Evolutionary conservation across 1,140 invertebrate genomes (phyloP).

Genomic region (Babylonia areolata): DNA sequence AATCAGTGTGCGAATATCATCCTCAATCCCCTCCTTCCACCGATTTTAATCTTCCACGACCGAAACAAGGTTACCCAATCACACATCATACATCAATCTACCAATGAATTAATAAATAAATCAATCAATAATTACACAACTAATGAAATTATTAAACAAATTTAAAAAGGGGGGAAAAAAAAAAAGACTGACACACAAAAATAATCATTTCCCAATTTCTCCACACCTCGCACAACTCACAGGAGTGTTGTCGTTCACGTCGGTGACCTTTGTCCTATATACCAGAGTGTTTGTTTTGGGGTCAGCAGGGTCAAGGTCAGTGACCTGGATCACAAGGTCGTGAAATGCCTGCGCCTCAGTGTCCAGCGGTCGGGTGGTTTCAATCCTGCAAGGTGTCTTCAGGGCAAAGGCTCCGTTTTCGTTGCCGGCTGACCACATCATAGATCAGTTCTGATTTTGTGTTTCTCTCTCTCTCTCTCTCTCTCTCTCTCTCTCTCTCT

Average conservation of each 20-base stretch:
- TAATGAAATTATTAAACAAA: too few species aligned
- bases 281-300: not conserved
- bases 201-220: not conserved
- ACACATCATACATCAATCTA: too few species aligned
- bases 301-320: slow-evolving; percentile 19
- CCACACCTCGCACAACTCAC: not conserved
- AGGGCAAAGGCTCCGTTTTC: not conserved
- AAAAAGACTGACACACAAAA: not conserved
- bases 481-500: slow-evolving; percentile 23
- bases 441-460: not conserved
- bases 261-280: not conserved
- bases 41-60: too few species aligned
- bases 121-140: too few species aligned
- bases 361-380: not conserved
- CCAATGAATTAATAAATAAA: too few species aligned
- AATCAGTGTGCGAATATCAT: too few species aligned
- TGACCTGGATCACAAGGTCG: slow-evolving; percentile 19
- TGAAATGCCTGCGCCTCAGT: not conserved
- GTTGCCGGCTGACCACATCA: slow-evolving; percentile 1
- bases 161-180: too few species aligned
- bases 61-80: too few species aligned
- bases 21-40: too few species aligned
- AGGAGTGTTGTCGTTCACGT: slow-evolving; percentile 25
- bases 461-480: not conserved
- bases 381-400: not conserved